phyloP scores from a whole-genome alignment of 2,888 invertebrate species.

The Eristalinus aeneus region DNA sequence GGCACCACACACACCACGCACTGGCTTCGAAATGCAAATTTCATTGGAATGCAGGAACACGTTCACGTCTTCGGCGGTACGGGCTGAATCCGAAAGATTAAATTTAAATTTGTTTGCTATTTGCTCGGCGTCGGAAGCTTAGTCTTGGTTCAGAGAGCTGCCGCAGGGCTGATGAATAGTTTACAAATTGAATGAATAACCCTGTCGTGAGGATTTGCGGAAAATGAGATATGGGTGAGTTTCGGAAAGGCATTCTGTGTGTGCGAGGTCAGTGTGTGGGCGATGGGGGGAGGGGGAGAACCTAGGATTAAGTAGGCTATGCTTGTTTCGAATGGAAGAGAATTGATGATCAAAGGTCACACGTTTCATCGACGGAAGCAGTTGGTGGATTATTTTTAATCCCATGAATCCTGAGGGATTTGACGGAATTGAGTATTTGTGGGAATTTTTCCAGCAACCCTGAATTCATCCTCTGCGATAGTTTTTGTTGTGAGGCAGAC shows the following conservation, averaged over 20 bases:
- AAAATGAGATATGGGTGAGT: background rate
- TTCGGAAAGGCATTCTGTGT: background rate
- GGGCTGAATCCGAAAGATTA: constrained; percentile 24
- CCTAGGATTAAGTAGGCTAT: background rate
- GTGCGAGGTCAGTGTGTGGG: background rate
- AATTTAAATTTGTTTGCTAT: constrained; percentile 23
- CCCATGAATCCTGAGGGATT: background rate
- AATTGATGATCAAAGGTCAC: background rate
- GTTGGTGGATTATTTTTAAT: background rate
- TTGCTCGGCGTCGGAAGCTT: constrained; percentile 10
- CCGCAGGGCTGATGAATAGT: constrained; percentile 20
- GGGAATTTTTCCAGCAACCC: background rate
- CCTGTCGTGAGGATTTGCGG: background rate
- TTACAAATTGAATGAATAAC: background rate
- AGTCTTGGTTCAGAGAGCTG: constrained; percentile 1
- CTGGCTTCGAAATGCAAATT: constrained; percentile 35
- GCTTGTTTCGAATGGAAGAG: background rate
- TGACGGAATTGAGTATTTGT: background rate
- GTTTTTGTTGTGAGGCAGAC: no score
- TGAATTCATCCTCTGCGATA: no score
- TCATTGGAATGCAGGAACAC: constrained; percentile 37
- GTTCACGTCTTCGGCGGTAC: background rate
- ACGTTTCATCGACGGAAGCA: background rate
- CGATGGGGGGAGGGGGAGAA: no score
- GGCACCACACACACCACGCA: background rate